phyloP scores from a whole-genome alignment of 2,888 invertebrate genomes.

The Drosophila melanosoma region DNA sequence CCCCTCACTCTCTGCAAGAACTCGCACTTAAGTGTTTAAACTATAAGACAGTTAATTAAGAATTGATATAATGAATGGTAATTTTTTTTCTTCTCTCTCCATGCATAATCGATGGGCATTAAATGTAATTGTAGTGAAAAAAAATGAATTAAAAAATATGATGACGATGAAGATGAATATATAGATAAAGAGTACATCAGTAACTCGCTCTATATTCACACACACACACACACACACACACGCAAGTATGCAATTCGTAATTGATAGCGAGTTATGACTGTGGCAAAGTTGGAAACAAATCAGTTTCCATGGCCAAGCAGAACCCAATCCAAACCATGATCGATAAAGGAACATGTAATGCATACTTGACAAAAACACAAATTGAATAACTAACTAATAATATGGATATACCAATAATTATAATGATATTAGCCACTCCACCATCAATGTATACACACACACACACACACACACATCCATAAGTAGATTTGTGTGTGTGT shows the following conservation, averaged over 20 bases:
- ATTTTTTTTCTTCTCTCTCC: slow-evolving; percentile 31
- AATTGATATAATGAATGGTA: slow-evolving; percentile 28
- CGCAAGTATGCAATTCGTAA: background rate
- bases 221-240: background rate
- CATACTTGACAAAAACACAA: background rate
- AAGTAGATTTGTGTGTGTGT: slow-evolving; percentile 10
- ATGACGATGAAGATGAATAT: background rate
- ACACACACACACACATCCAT: slow-evolving; percentile 11
- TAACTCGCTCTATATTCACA: slow-evolving; percentile 12
- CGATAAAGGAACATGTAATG: slow-evolving; percentile 12
- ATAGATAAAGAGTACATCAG: slow-evolving; percentile 18
- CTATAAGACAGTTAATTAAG: slow-evolving; percentile 62
- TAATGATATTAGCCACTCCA: slow-evolving; percentile 43
- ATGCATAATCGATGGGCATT: slow-evolving; percentile 21
- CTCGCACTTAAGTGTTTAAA: slow-evolving; percentile 64
- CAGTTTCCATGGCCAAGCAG: slow-evolving; percentile 12
- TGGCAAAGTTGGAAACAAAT: slow-evolving; percentile 56
- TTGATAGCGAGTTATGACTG: slow-evolving; percentile 16
- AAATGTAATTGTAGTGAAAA: slow-evolving; percentile 40
- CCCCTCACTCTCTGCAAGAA: slow-evolving; percentile 29
- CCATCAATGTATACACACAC: slow-evolving; percentile 2
- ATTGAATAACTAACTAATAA: slow-evolving; percentile 24
- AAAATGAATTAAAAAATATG: background rate
- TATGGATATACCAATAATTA: slow-evolving; percentile 34
- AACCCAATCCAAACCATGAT: slow-evolving; percentile 10